A percentile compares a stretch with the other conserved stretches of the same genome.
Evolutionary conservation across 2,113 vertebrate species (phyloP).

Genomic region (Siphamia tubifer): DNA sequence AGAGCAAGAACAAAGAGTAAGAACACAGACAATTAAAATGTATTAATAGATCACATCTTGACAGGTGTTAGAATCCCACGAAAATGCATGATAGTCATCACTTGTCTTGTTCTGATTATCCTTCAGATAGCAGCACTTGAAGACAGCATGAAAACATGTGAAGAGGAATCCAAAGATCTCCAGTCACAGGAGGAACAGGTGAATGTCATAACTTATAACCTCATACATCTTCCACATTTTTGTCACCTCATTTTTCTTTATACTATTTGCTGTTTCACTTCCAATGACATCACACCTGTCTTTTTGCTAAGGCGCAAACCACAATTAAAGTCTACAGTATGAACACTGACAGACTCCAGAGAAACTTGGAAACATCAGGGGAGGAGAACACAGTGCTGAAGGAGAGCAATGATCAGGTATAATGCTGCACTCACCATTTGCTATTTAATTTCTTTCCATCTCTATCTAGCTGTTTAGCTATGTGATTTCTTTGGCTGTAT

Average conservation of each 20-base stretch:
- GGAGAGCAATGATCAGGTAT: constrained; percentile 90
- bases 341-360: constrained; percentile 87
- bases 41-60: not conserved
- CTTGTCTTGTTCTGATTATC: not conserved
- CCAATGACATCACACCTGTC: not conserved
- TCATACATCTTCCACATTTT: not conserved
- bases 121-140: constrained; percentile 83
- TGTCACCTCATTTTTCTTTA: fast-evolving
- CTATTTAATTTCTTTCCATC: fast-evolving
- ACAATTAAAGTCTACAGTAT: constrained; percentile 90
- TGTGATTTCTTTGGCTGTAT: not conserved
- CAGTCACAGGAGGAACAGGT: constrained; percentile 92
- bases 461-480: not conserved
- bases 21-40: not conserved
- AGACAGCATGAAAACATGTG: constrained; percentile 78
- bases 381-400: constrained; percentile 86
- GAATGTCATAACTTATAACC: no score
- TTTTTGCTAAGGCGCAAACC: constrained; percentile 84
- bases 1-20: constrained; percentile 86
- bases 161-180: constrained; percentile 85
- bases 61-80: not conserved
- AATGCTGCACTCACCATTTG: not conserved
- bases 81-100: not conserved
- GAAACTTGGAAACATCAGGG: constrained; percentile 81
- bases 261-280: not conserved